Percentiles rank a stretch among this genome's conserved stretches.
These are phyloP conservation scores for Cyrtonyx montezumae DNA, from an alignment of 2,113 vertebrate species.

Conservation along the genomic window DNA sequence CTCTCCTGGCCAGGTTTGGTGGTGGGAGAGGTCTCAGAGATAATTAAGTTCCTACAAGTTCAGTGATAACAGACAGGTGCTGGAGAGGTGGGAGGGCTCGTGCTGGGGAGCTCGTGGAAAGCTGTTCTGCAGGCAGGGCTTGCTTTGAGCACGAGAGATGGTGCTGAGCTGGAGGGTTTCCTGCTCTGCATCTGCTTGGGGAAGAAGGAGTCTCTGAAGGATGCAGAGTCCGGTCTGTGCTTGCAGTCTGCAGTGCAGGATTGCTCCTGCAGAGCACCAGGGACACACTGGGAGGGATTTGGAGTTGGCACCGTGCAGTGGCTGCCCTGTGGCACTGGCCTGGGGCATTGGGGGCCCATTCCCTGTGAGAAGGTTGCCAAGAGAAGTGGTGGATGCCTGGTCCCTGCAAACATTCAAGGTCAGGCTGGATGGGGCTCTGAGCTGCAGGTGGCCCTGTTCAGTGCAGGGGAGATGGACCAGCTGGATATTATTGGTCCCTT, in stretches of 20 bases:
- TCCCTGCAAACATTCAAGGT: too few species aligned
- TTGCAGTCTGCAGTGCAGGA: accelerated
- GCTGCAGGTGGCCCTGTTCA: too few species aligned
- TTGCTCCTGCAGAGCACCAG: background rate
- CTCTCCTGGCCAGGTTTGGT: constrained; percentile 26
- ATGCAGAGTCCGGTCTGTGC: background rate
- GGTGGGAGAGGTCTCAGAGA: constrained; percentile 54
- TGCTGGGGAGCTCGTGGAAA: accelerated
- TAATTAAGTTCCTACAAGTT: constrained; percentile 64
- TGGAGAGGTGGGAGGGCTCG: background rate
- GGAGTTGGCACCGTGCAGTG: accelerated
- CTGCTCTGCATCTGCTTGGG: background rate
- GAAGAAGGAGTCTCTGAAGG: background rate
- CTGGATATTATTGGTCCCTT: too few species aligned
- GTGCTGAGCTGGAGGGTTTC: accelerated
- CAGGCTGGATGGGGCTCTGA: too few species aligned
- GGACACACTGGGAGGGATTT: accelerated
- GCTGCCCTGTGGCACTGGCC: too few species aligned
- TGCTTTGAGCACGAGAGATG: background rate
- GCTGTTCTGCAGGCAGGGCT: background rate
- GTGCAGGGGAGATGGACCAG: too few species aligned
- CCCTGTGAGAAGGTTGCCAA: background rate
- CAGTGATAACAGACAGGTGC: background rate
- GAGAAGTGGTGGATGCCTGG: too few species aligned
- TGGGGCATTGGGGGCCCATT: background rate